Evolutionary conservation across 1,140 invertebrate species (phyloP).

Genomic region (fruit fly (Drosophila melanogaster)): DNA sequence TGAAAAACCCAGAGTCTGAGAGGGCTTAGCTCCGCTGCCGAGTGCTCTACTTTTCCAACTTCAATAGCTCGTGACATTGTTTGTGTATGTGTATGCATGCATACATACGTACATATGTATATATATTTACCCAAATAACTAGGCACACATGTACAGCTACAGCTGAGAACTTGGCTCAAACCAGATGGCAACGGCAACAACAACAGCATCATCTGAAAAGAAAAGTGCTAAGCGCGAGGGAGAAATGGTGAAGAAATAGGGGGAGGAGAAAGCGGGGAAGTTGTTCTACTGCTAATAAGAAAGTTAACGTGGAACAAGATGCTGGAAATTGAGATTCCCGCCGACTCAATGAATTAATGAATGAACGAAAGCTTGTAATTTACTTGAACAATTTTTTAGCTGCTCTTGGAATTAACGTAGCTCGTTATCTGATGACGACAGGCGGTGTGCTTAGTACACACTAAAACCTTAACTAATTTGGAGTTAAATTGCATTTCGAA

Average conservation of each 20-base stretch:
- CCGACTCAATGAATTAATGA: constrained; percentile 48
- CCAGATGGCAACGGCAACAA: constrained; percentile 19
- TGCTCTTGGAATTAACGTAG: constrained; percentile 19
- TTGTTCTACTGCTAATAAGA: constrained; percentile 40
- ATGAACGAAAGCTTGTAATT: constrained; percentile 48
- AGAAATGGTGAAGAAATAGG: not conserved
- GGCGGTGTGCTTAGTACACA: not conserved
- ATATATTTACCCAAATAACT: constrained; percentile 29
- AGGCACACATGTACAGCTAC: constrained; percentile 13
- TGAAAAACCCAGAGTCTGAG: constrained; percentile 6
- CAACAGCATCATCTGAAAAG: constrained; percentile 52
- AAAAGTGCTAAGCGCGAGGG: constrained; percentile 51
- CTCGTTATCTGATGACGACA: constrained; percentile 3
- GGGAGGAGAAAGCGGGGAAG: not conserved
- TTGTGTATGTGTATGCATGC: constrained; percentile 36
- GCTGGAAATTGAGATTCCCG: constrained; percentile 38
- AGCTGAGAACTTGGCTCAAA: constrained; percentile 34
- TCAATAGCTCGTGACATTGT: constrained; percentile 82
- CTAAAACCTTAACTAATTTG: not conserved
- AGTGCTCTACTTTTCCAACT: constrained; percentile 77
- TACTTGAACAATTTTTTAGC: constrained; percentile 19
- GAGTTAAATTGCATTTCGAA: constrained; percentile 7
- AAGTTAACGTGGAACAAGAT: constrained; percentile 40
- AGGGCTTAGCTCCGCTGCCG: constrained; percentile 53
- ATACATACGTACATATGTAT: constrained; percentile 24